phyloP scores from a whole-genome alignment of 1,140 invertebrate species.

The Phymorhynchus buccinoides region DNA sequence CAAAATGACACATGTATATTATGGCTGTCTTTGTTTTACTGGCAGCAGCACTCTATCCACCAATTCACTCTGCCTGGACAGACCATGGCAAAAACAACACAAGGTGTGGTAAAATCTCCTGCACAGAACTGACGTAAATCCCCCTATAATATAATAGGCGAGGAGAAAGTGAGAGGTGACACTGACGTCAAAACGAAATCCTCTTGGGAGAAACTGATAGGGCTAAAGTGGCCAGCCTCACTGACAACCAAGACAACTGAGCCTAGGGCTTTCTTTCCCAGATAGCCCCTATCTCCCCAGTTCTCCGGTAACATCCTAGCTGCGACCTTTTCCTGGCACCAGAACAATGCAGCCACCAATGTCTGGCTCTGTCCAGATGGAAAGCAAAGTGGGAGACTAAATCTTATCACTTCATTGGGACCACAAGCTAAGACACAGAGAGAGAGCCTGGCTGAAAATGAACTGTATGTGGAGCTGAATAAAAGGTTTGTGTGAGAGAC shows the following conservation, averaged over 20 bases:
- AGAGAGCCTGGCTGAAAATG: neutral
- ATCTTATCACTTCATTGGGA: neutral
- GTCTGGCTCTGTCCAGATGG: neutral
- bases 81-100: neutral
- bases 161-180: neutral
- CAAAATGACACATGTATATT: too few species aligned
- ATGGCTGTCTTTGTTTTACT: neutral
- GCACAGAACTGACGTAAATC: neutral
- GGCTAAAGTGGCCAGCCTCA: neutral
- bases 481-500: neutral
- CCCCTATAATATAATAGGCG: neutral
- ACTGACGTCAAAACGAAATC: neutral
- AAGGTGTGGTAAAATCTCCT: neutral
- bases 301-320: neutral
- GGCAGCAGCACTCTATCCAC: neutral
- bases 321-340: neutral
- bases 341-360: neutral
- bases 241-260: neutral
- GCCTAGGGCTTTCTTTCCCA: too few species aligned
- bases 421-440: neutral
- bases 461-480: too few species aligned
- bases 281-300: neutral
- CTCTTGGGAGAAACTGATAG: neutral
- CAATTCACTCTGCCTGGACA: neutral
- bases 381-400: neutral